Percentiles rank a stretch among this genome's conserved stretches.
These are phyloP conservation scores for Aphaenogaster ashmeadi DNA, from an alignment of 1,140 invertebrate genomes.

Conservation along the genomic window DNA sequence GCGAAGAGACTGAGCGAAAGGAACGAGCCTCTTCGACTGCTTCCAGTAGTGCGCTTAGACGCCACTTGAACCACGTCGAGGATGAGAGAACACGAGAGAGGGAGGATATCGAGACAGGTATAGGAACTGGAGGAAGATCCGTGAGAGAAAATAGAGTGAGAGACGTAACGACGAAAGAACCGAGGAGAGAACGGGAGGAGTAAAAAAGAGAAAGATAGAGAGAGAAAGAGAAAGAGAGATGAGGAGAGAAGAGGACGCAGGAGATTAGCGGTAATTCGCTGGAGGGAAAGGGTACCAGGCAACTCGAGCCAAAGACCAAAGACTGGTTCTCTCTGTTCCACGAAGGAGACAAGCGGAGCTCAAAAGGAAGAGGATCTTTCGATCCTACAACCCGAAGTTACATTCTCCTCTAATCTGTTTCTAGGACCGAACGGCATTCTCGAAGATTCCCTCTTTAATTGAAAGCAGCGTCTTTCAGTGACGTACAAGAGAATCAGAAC, in stretches of 20 bases:
- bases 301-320: slow-evolving; percentile 69
- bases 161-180: slow-evolving; percentile 62
- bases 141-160: slow-evolving; percentile 62
- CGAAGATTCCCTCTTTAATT: slow-evolving; percentile 65
- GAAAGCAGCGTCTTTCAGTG: slow-evolving; percentile 38
- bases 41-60: slow-evolving; percentile 66
- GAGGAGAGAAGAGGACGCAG: slow-evolving; percentile 47
- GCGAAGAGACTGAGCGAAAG: slow-evolving; percentile 58
- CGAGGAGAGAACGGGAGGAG: slow-evolving; percentile 16
- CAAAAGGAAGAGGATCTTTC: slow-evolving; percentile 57
- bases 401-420: slow-evolving; percentile 61
- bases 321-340: slow-evolving; percentile 63
- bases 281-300: slow-evolving; percentile 37
- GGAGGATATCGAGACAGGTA: slow-evolving; percentile 58
- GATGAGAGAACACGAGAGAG: slow-evolving; percentile 29
- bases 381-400: slow-evolving; percentile 30
- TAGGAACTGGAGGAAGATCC: slow-evolving; percentile 53
- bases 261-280: slow-evolving; percentile 80
- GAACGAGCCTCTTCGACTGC: slow-evolving; percentile 65
- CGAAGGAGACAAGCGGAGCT: slow-evolving; percentile 52
- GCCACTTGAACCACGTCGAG: slow-evolving; percentile 65
- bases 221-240: slow-evolving; percentile 24
- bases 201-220: slow-evolving; percentile 13
- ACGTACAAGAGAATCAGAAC: slow-evolving; percentile 12
- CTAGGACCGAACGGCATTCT: slow-evolving; percentile 35